phyloP scores from a whole-genome alignment of 2,113 vertebrate species.

The Ivindomyrus marchei region DNA sequence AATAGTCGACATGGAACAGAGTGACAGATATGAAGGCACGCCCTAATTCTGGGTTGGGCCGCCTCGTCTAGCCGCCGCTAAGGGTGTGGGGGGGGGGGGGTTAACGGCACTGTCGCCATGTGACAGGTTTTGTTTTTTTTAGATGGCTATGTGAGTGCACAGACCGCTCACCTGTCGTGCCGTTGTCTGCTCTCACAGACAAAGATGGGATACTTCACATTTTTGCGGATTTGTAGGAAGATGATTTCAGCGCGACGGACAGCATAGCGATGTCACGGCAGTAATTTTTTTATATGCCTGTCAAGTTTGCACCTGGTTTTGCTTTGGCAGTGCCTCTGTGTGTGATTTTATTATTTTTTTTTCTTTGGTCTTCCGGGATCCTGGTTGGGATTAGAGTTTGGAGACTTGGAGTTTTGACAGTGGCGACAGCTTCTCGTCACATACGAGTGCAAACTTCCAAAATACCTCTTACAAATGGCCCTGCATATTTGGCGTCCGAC shows the following conservation, averaged over 20 bases:
- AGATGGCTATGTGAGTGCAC: neutral
- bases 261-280: neutral
- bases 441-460: neutral
- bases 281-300: slow-evolving; percentile 1
- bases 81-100: neutral
- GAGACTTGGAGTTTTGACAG: neutral
- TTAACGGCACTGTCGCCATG: neutral
- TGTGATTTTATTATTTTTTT: neutral
- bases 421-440: neutral
- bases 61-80: neutral
- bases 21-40: neutral
- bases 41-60: neutral
- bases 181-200: neutral
- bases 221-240: neutral
- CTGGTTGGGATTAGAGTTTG: neutral
- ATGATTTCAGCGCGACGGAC: slow-evolving; percentile 1
- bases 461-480: slow-evolving; percentile 6
- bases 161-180: neutral
- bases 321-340: neutral
- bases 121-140: neutral
- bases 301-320: slow-evolving; percentile 2
- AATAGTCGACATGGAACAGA: neutral
- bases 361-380: neutral
- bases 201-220: neutral
- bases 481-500: neutral